Evolutionary conservation across 2,113 vertebrate species (phyloP), one percentile per base, ranked within the genome.

Genomic region (Datnioides undecimradiatus): DNA sequence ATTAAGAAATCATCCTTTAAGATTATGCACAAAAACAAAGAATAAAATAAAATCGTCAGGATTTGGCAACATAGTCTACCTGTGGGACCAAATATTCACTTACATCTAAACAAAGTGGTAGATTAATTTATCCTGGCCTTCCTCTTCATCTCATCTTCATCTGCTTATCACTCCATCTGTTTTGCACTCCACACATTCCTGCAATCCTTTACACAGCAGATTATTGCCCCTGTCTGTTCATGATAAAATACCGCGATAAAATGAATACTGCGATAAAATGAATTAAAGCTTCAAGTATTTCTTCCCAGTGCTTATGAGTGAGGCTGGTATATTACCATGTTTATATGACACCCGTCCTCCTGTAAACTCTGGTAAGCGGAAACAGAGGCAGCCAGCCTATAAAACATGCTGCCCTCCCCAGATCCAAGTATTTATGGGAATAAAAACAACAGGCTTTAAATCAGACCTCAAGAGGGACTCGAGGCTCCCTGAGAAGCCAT

Each of bases 381-480:
- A 88, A 91, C 73, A 74, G 73, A 88, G 87, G 76, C 87, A 85
- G 73, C 40, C 52, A 84, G 75, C 85, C 87, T 80, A 93, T 94
- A 95, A 94, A 95, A 79, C 85, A 91, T 10, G 34, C 87, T 48
- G 62, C 82, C 73, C 88, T 88, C 83, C 85, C 82, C 25, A 89
- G 67, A 86, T 89, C 80, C 74, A 68, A 81, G 80, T 94, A 89
- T 94, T 94, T 94, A 95, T 92, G 87, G 73, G 75, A 75, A 84
- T 84, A 90, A 90, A 93, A 93, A 94, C 89, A 95, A 94, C 91
- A 92, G 84, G 78, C 87, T 51, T 85, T 94, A 94, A 94, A 95
- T 95, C 92, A 94, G 71, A 63, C 67, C 80, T 86, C 62, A 92
- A 90, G 79, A 74, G 74, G 86, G 59, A 80, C 52, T 11, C 46